Evolutionary conservation across 2,888 invertebrate genomes (phyloP).

Genomic region (Ornithoptera alexandrae): DNA sequence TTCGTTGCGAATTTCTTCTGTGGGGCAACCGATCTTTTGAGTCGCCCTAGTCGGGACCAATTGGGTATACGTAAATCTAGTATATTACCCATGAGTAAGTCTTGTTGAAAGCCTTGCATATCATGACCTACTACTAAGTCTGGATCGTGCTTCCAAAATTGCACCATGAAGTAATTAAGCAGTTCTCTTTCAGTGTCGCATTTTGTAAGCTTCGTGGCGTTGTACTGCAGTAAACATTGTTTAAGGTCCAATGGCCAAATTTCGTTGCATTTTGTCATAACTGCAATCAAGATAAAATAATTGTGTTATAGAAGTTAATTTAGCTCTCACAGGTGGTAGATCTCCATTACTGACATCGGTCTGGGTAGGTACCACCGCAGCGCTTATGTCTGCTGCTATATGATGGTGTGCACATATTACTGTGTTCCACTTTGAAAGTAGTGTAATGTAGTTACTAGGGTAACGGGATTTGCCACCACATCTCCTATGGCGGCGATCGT

Average conservation of each 20-base stretch:
- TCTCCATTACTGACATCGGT: too few relatives aligned
- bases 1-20: conserved; percentile 76
- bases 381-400: too few relatives aligned
- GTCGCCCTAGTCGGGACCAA: conserved; percentile 94
- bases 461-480: too few relatives aligned
- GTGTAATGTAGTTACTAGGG: too few relatives aligned
- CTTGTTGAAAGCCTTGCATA: conserved; percentile 92
- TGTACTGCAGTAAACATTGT: conserved; percentile 83
- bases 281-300: conserved; percentile 61
- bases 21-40: conserved; percentile 85
- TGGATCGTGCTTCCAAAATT: conserved; percentile 92
- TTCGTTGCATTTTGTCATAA: conserved; percentile 88
- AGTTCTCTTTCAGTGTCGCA: conserved; percentile 92
- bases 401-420: too few relatives aligned
- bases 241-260: conserved; percentile 92
- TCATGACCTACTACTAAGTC: conserved; percentile 98
- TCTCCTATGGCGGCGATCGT: too few relatives aligned
- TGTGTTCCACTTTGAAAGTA: too few relatives aligned
- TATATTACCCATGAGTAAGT: conserved; percentile 92
- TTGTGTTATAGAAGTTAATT: neutral
- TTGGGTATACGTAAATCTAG: conserved; percentile 86
- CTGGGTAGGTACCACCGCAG: too few relatives aligned
- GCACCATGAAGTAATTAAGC: conserved; percentile 91
- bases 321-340: too few relatives aligned
- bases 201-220: conserved; percentile 86